phyloP scores from a whole-genome alignment of 2,888 invertebrate species.

The Halocaridina rubra region DNA sequence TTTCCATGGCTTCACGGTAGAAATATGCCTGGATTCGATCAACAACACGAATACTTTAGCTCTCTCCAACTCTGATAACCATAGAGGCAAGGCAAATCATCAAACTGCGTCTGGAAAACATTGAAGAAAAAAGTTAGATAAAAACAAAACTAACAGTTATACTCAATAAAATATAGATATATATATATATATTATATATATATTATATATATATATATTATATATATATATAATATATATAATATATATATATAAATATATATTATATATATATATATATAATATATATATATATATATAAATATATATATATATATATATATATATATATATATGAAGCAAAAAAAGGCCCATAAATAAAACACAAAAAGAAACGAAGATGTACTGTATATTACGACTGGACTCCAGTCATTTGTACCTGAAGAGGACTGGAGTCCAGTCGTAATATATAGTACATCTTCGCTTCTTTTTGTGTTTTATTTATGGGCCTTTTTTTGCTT shows the following conservation, averaged over 20 bases:
- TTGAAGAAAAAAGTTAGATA: neutral
- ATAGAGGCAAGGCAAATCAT: neutral
- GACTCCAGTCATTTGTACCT: too few relatives aligned
- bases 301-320: neutral
- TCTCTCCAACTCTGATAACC: neutral
- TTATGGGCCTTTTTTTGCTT: too few relatives aligned
- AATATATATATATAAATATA: constrained; percentile 4
- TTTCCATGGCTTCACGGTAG: too few relatives aligned
- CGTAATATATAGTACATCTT: too few relatives aligned
- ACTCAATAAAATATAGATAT: constrained; percentile 1
- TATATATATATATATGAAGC: too few relatives aligned
- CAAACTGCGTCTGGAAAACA: neutral
- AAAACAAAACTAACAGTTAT: neutral
- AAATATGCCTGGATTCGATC: too few relatives aligned
- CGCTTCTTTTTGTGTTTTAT: too few relatives aligned
- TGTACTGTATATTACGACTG: too few relatives aligned
- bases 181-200: too few relatives aligned
- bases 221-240: constrained; percentile 4
- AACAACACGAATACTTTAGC: neutral
- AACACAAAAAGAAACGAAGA: too few relatives aligned
- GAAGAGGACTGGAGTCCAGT: too few relatives aligned
- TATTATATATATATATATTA: constrained; percentile 13
- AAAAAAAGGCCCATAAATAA: too few relatives aligned
- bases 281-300: neutral
- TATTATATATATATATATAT: neutral